A percentile compares a stretch with the other conserved stretches of the same genome.
Evolutionary conservation across 2,888 invertebrate genomes (phyloP).

Genomic region (Pheosia tremula): DNA sequence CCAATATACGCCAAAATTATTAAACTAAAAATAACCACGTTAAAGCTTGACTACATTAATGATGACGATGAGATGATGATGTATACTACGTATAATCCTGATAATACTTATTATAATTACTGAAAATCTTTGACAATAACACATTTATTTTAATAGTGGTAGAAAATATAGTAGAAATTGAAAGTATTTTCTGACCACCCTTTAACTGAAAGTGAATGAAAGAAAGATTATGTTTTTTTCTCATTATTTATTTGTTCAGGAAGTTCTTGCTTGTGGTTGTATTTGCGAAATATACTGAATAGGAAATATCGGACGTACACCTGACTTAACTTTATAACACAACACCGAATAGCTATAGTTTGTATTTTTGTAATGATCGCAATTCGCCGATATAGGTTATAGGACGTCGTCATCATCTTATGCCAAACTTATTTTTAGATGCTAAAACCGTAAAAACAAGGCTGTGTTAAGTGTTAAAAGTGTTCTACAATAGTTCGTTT

Average conservation of each 20-base stretch:
- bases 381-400: constrained; percentile 71
- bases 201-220: constrained; percentile 38
- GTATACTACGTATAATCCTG: no score
- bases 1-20: no score
- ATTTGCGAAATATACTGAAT: constrained; percentile 32
- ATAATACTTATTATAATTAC: no score
- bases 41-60: no score
- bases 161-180: constrained; percentile 1
- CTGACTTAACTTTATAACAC: constrained; percentile 33
- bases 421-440: constrained; percentile 75
- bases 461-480: constrained; percentile 50
- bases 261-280: constrained; percentile 27
- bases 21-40: no score
- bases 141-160: no score
- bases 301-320: constrained; percentile 30
- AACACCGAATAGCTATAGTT: constrained; percentile 31
- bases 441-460: constrained; percentile 54
- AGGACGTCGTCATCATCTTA: constrained; percentile 67
- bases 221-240: constrained; percentile 23
- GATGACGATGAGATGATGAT: no score
- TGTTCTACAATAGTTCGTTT: constrained; percentile 42
- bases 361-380: constrained; percentile 41
- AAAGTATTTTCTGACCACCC: background rate
- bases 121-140: no score
- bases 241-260: constrained; percentile 36